Evolutionary conservation across 35 echinoderm and acorn worm genomes (phyloP).

Genomic region (Amphiura filiformis): DNA sequence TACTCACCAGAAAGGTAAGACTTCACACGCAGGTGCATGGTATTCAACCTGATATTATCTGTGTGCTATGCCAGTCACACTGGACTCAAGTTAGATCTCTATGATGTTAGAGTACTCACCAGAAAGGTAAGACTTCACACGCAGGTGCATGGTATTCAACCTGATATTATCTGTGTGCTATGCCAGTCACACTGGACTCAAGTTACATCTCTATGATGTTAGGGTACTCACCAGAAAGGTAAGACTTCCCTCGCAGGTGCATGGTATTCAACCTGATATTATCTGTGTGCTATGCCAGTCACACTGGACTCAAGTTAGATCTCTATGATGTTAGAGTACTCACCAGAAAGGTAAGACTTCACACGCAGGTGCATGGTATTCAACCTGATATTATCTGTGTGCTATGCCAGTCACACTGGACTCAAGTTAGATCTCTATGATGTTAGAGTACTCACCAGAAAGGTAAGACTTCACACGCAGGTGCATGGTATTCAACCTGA

Average conservation of each 20-base stretch:
- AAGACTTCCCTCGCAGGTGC: too few relatives aligned
- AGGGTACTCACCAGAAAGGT: constrained; percentile 53
- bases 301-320: constrained; percentile 34
- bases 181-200: constrained; percentile 29
- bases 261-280: constrained; percentile 38
- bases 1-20: constrained; percentile 53
- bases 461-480: too few relatives aligned
- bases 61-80: constrained; percentile 44
- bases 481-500: too few relatives aligned
- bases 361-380: too few relatives aligned
- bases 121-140: constrained; percentile 41
- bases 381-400: constrained; percentile 54
- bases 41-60: constrained; percentile 46
- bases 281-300: constrained; percentile 47
- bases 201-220: constrained; percentile 57
- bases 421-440: constrained; percentile 59
- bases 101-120: constrained; percentile 48
- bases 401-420: constrained; percentile 31
- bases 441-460: constrained; percentile 38
- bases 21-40: too few relatives aligned
- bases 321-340: constrained; percentile 62
- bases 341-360: constrained; percentile 52
- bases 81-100: constrained; percentile 44
- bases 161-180: constrained; percentile 58
- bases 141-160: too few relatives aligned